phyloP scores from a whole-genome alignment of 2,888 invertebrate genomes.

The Deroplatys truncata region DNA sequence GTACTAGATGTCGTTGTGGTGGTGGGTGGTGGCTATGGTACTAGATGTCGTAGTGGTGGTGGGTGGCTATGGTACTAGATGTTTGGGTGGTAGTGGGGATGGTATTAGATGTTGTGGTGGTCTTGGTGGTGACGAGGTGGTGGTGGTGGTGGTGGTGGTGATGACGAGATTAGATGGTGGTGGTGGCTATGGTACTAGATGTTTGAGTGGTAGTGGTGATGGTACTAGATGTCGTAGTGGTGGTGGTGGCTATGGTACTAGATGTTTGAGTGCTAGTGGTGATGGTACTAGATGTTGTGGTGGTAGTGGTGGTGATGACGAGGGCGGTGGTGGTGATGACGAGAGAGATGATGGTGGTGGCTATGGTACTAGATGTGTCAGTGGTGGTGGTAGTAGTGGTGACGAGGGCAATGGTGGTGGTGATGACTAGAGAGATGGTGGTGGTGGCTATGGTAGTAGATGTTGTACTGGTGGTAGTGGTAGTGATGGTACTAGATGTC shows the following conservation, averaged over 20 bases:
- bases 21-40: no score
- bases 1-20: no score
- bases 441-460: neutral
- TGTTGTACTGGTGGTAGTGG: neutral
- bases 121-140: no score
- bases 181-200: neutral
- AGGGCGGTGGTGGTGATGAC: neutral
- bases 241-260: no score
- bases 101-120: neutral
- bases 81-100: neutral
- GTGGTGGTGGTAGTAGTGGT: neutral
- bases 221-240: neutral
- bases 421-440: neutral
- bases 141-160: no score
- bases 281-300: neutral
- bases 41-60: no score
- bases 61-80: neutral
- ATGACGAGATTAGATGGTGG: no score
- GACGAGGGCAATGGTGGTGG: neutral
- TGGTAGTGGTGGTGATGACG: neutral
- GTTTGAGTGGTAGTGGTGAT: neutral
- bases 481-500: neutral
- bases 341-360: neutral
- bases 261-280: neutral
- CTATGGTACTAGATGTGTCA: neutral